A percentile compares a stretch with the other conserved stretches of the same genome.
phyloP scores from a whole-genome alignment of 2,797 vertebrate genomes.

The Argentina silus region DNA sequence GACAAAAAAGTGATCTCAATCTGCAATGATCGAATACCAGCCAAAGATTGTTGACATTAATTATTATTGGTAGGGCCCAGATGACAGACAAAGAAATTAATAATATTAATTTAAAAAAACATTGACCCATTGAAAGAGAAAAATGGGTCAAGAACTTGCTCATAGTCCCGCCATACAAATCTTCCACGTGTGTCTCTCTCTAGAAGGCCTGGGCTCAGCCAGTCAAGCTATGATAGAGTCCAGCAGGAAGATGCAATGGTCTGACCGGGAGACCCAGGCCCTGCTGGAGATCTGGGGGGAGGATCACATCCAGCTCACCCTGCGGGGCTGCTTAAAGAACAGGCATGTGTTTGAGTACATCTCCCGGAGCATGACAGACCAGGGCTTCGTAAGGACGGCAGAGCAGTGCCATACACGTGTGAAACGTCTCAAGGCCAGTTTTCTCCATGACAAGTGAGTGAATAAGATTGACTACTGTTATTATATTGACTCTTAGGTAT shows the following conservation, averaged over 20 bases:
- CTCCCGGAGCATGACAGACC: constrained; percentile 67
- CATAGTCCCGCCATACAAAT: background rate
- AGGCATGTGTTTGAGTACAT: constrained; percentile 76
- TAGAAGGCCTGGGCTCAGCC: constrained; percentile 62
- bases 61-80: no score
- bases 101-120: background rate
- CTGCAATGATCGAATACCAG: no score
- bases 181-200: background rate
- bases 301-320: constrained; percentile 70
- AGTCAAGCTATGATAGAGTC: constrained; percentile 60
- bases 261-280: constrained; percentile 71
- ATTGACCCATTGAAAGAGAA: no score
- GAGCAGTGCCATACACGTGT: constrained; percentile 80
- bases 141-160: background rate
- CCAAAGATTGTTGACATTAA: no score
- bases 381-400: constrained; percentile 66
- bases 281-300: constrained; percentile 77
- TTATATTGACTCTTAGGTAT: background rate
- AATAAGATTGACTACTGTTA: background rate
- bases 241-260: constrained; percentile 77
- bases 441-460: constrained; percentile 75
- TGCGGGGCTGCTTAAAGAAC: constrained; percentile 74
- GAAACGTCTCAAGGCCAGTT: constrained; percentile 76
- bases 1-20: no score
- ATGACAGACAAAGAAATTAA: background rate